Evolutionary conservation across 2,797 vertebrate genomes (phyloP).

Genomic region (Enteromius argenteus): DNA sequence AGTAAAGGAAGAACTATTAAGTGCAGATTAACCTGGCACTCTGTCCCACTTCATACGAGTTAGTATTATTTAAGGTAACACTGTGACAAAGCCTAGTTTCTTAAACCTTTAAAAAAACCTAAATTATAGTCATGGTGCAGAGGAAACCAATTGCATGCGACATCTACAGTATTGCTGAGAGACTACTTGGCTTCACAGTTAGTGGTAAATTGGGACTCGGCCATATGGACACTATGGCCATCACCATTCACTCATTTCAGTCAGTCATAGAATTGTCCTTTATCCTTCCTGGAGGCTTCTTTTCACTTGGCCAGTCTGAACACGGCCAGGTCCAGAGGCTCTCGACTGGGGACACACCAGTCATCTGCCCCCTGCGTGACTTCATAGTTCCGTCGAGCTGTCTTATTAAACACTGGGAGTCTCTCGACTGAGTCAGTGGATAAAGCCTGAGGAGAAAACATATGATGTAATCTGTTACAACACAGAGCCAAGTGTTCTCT

Average conservation of each 20-base stretch:
- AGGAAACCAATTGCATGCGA: constrained; percentile 49
- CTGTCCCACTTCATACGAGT: constrained; percentile 18
- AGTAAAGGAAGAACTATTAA: not conserved
- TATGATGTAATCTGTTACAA: constrained; percentile 24
- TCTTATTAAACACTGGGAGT: constrained; percentile 95
- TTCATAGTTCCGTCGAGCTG: constrained; percentile 92
- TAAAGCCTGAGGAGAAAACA: constrained; percentile 80
- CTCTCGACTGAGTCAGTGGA: constrained; percentile 94
- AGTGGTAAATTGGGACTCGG: not conserved
- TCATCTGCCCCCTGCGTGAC: constrained; percentile 90
- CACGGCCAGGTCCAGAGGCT: constrained; percentile 89
- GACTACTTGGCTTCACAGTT: constrained; percentile 28
- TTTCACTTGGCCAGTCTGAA: constrained; percentile 81
- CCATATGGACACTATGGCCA: constrained; percentile 24
- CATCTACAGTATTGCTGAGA: constrained; percentile 47
- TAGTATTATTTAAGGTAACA: constrained; percentile 44
- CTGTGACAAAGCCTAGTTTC: constrained; percentile 34
- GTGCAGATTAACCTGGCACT: constrained; percentile 10
- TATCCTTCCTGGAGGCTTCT: constrained; percentile 31
- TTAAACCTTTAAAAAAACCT: constrained; percentile 19
- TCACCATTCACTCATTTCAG: not conserved
- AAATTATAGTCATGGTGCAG: constrained; percentile 40
- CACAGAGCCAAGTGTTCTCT: not conserved
- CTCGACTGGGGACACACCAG: constrained; percentile 93
- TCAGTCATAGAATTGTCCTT: not conserved